These are phyloP conservation scores for Vanessa atalanta DNA, from an alignment of 1,140 invertebrate genomes.

Conservation along the genomic window DNA sequence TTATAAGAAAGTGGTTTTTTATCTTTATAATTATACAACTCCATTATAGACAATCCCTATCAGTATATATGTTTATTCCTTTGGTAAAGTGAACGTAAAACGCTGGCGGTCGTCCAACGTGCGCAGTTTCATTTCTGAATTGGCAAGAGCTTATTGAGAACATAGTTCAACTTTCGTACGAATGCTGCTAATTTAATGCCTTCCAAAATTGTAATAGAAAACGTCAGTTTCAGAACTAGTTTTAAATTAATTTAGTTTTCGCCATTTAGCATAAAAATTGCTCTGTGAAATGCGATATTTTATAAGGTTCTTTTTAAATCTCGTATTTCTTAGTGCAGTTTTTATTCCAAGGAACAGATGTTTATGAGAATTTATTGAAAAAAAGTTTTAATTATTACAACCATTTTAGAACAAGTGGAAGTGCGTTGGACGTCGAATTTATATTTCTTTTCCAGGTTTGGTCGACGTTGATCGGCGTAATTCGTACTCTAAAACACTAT, in stretches of 20 bases:
- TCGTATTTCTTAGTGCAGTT: too few species aligned
- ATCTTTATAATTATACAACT: constrained; percentile 9
- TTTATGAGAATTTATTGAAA: too few species aligned
- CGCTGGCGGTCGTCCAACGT: constrained; percentile 25
- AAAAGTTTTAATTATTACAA: too few species aligned
- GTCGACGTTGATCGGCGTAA: too few species aligned
- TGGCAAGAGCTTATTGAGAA: constrained; percentile 37
- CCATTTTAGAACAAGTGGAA: too few species aligned
- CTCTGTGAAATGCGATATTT: neutral
- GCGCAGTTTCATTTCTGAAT: constrained; percentile 36
- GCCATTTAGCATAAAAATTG: constrained; percentile 15
- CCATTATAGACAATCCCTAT: constrained; percentile 17
- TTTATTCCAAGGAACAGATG: too few species aligned
- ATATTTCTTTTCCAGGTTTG: too few species aligned
- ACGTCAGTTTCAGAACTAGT: constrained; percentile 19
- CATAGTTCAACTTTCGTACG: constrained; percentile 26
- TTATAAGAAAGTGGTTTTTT: neutral
- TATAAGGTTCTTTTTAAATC: neutral
- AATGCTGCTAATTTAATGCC: constrained; percentile 27
- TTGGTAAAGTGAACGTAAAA: constrained; percentile 18
- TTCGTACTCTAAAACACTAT: too few species aligned
- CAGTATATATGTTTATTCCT: constrained; percentile 15
- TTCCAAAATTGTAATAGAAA: constrained; percentile 27
- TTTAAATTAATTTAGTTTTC: constrained; percentile 28
- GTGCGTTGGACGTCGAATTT: too few species aligned